Evolutionary conservation across 1,140 invertebrate species (phyloP).

Genomic region (Drosophila hydei): DNA sequence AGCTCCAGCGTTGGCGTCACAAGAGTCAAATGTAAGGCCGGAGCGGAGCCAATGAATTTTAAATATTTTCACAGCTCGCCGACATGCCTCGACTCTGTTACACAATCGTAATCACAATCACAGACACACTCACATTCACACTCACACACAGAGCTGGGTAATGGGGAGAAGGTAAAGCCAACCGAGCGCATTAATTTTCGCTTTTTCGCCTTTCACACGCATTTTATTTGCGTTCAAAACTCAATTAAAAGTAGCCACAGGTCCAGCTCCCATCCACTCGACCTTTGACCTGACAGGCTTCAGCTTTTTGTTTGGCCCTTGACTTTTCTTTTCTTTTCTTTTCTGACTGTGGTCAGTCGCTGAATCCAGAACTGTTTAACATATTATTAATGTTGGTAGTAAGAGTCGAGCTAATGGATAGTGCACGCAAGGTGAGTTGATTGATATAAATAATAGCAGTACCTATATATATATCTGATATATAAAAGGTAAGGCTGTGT

Average conservation of each 20-base stretch:
- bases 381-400: slow-evolving; percentile 45
- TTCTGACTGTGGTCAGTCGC: slow-evolving; percentile 24
- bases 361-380: slow-evolving; percentile 46
- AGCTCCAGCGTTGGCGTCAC: slow-evolving; percentile 5
- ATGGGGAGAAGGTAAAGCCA: slow-evolving; percentile 25
- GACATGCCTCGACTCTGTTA: slow-evolving; percentile 27
- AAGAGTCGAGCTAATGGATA: neutral
- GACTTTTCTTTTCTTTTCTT: slow-evolving; percentile 9
- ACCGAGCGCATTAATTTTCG: slow-evolving; percentile 66
- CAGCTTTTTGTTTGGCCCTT: slow-evolving; percentile 1
- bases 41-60: slow-evolving; percentile 49
- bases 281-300: slow-evolving; percentile 10
- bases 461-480: no score
- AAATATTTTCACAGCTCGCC: slow-evolving; percentile 48
- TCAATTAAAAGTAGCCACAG: slow-evolving; percentile 67
- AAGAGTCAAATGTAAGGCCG: slow-evolving; percentile 51
- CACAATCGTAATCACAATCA: slow-evolving; percentile 26
- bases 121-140: slow-evolving; percentile 16
- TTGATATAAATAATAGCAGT: neutral
- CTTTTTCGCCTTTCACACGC: slow-evolving; percentile 52
- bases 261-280: slow-evolving; percentile 14
- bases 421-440: neutral
- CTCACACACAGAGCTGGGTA: slow-evolving; percentile 8
- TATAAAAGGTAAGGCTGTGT: no score
- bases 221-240: slow-evolving; percentile 63